These are phyloP conservation scores for Digitonthophagus gazella DNA, from an alignment of 2,888 invertebrate genomes.

Conservation along the genomic window DNA sequence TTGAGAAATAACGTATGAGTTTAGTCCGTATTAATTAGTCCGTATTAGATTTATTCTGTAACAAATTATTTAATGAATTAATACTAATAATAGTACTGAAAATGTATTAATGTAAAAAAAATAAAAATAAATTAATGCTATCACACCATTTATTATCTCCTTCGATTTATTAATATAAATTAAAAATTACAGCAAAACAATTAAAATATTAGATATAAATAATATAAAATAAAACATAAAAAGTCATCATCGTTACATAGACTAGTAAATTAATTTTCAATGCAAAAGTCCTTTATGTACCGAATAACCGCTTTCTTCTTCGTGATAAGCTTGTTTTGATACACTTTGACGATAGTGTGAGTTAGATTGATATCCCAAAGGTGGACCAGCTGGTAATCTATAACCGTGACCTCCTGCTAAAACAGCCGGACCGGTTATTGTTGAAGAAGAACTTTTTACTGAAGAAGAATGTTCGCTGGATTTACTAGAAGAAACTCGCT, in stretches of 20 bases:
- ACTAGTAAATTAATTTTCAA: slow-evolving; percentile 15
- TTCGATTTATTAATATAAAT: neutral
- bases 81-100: no score
- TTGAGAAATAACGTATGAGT: no score
- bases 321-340: neutral
- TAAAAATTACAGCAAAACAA: neutral
- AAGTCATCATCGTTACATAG: no score
- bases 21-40: no score
- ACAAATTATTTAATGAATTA: no score
- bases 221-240: neutral
- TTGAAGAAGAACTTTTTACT: slow-evolving; percentile 17
- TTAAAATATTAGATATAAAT: neutral
- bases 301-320: slow-evolving; percentile 15
- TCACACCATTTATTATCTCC: no score
- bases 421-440: slow-evolving; percentile 16
- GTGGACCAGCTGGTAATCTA: slow-evolving; percentile 1
- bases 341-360: slow-evolving; percentile 23
- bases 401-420: slow-evolving; percentile 11
- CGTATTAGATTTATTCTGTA: no score
- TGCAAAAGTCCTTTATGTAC: neutral
- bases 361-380: slow-evolving; percentile 2
- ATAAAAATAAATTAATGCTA: neutral
- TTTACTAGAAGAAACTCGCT: slow-evolving; percentile 18
- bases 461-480: slow-evolving; percentile 7
- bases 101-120: no score